Evolutionary conservation across 2,888 invertebrate species (phyloP).

Genomic region (Hirtodrosophila confusa): DNA sequence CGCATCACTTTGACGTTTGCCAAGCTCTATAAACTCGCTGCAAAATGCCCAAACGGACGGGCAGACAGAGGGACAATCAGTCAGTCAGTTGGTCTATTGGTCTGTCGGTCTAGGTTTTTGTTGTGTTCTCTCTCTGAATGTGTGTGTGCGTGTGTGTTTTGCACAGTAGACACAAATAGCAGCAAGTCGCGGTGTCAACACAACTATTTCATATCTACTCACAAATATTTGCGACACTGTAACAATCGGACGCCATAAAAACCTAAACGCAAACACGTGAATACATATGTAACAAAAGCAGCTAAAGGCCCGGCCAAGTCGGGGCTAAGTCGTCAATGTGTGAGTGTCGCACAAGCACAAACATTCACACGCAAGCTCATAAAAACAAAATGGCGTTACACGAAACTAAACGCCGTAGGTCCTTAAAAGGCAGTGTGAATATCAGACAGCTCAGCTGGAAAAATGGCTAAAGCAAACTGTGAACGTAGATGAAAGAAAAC

Average conservation of each 20-base stretch:
- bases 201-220: slow-evolving; percentile 51
- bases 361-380: slow-evolving; percentile 49
- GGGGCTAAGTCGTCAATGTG: slow-evolving; percentile 21
- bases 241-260: slow-evolving; percentile 48
- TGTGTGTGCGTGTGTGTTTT: too few relatives aligned
- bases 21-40: slow-evolving; percentile 55
- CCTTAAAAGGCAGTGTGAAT: slow-evolving; percentile 13
- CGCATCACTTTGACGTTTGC: slow-evolving; percentile 71
- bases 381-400: slow-evolving; percentile 68
- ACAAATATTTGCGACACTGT: slow-evolving; percentile 43
- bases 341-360: slow-evolving; percentile 27
- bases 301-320: slow-evolving; percentile 28
- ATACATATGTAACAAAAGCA: slow-evolving; percentile 22
- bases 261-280: slow-evolving; percentile 33
- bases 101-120: slow-evolving; percentile 3
- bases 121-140: slow-evolving; percentile 1
- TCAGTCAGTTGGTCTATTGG: slow-evolving; percentile 42
- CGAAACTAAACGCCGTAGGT: slow-evolving; percentile 44
- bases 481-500: not conserved
- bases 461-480: not conserved
- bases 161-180: slow-evolving; percentile 40
- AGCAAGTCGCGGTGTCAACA: slow-evolving; percentile 30
- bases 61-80: slow-evolving; percentile 27
- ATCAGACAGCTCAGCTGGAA: slow-evolving; percentile 6
- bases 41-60: slow-evolving; percentile 37